These are phyloP conservation scores for western clawed frog (Xenopus tropicalis) DNA, from an alignment of 2,113 vertebrate species.

Conservation along the genomic window DNA sequence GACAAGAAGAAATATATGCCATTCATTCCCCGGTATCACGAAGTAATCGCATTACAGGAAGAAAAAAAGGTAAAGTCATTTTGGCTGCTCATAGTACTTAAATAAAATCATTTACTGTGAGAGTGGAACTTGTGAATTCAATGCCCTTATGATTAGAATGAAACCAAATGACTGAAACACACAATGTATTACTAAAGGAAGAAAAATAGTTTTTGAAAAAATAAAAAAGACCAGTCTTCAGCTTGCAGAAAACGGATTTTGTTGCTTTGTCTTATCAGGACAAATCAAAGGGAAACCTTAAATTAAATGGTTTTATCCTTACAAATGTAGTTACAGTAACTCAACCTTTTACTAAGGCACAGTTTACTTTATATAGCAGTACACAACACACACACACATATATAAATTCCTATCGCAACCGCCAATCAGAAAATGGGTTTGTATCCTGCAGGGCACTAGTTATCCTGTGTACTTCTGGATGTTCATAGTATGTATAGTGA, in stretches of 20 bases:
- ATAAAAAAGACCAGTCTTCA: conserved; percentile 45
- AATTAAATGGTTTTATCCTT: background rate
- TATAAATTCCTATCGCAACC: too few relatives aligned
- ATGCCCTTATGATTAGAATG: conserved; percentile 37
- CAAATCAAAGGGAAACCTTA: conserved; percentile 9
- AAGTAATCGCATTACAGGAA: conserved; percentile 64
- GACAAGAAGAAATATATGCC: conserved; percentile 57
- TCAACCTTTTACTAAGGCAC: background rate
- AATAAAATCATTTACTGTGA: conserved; percentile 48
- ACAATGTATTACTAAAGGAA: conserved; percentile 35
- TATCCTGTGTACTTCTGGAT: too few relatives aligned
- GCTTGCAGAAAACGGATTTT: conserved; percentile 30
- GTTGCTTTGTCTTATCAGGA: conserved; percentile 21
- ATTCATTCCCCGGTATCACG: conserved; percentile 62
- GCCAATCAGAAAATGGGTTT: too few relatives aligned
- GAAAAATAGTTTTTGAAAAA: conserved; percentile 36
- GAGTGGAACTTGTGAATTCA: conserved; percentile 38
- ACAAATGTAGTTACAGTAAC: background rate
- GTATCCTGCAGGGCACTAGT: too few relatives aligned
- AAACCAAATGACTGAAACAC: background rate
- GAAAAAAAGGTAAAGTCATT: conserved; percentile 65
- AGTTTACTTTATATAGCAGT: too few relatives aligned
- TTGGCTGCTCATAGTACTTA: conserved; percentile 44
- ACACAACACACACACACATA: too few relatives aligned
- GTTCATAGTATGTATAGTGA: too few relatives aligned